A percentile compares a stretch with the other conserved stretches of the same genome.
These are phyloP conservation scores for Drosophila pandora DNA, from an alignment of 1,140 invertebrate genomes.

Conservation along the genomic window DNA sequence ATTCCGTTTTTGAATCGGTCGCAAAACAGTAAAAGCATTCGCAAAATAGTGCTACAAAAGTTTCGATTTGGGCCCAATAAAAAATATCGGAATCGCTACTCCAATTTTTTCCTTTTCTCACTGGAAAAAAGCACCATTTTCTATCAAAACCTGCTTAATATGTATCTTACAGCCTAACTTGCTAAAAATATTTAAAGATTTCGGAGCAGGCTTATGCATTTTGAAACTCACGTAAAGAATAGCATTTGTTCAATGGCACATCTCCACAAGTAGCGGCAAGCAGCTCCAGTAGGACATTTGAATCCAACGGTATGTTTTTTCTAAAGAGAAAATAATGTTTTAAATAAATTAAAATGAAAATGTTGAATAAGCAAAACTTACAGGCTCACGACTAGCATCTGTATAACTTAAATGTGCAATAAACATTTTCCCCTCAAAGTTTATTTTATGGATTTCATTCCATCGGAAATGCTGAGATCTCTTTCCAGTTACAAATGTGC, in stretches of 20 bases:
- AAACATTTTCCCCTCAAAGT: constrained; percentile 99
- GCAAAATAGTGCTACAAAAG: too few species aligned
- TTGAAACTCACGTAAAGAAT: constrained; percentile 95
- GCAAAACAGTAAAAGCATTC: too few species aligned
- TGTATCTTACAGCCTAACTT: too few species aligned
- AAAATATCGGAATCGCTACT: too few species aligned
- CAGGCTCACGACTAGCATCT: constrained; percentile 84
- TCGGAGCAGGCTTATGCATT: too few species aligned
- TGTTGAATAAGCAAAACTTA: constrained; percentile 55
- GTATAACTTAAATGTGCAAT: constrained; percentile 94
- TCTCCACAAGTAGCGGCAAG: constrained; percentile 97
- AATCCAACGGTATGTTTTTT: constrained; percentile 98
- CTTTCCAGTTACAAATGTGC: constrained; percentile 96
- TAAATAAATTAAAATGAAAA: background rate
- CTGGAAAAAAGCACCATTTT: too few species aligned
- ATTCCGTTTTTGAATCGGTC: too few species aligned
- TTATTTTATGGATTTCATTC: constrained; percentile 97
- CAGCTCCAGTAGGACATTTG: constrained; percentile 94
- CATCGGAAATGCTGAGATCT: constrained; percentile 98
- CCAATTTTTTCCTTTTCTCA: too few species aligned
- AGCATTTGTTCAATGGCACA: constrained; percentile 98
- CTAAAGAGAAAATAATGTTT: constrained; percentile 84
- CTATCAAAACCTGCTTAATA: too few species aligned
- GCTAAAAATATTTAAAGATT: too few species aligned
- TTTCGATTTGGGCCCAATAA: too few species aligned